Percentiles rank a stretch among this genome's conserved stretches.
phyloP scores from a whole-genome alignment of 2,797 vertebrate species.

The Clamator glandarius region DNA sequence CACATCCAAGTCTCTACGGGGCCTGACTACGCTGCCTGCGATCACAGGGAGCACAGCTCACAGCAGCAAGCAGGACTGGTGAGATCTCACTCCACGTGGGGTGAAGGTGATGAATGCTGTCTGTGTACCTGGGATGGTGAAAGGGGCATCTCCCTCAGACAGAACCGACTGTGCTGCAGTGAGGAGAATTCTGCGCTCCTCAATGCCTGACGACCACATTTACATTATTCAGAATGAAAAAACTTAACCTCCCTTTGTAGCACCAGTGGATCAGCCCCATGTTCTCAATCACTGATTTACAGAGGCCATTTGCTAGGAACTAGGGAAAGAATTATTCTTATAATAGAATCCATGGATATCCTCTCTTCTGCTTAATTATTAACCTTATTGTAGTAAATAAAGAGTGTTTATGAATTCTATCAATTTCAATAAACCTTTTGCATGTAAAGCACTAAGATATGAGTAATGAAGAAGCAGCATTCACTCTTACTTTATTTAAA shows the following conservation, averaged over 20 bases:
- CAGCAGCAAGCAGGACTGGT: accelerated
- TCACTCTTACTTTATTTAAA: slow-evolving; percentile 50
- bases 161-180: neutral
- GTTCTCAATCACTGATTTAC: neutral
- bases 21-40: accelerated
- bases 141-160: too few relatives aligned
- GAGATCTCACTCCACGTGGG: accelerated
- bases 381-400: slow-evolving; percentile 46
- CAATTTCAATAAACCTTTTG: slow-evolving; percentile 22
- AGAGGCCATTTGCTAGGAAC: neutral
- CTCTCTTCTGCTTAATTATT: slow-evolving; percentile 52
- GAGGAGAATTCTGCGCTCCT: neutral
- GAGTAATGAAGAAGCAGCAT: slow-evolving; percentile 20
- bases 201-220: neutral
- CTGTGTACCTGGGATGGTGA: accelerated
- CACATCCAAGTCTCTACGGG: neutral
- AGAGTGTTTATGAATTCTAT: slow-evolving; percentile 37
- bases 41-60: neutral
- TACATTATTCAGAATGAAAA: neutral
- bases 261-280: neutral
- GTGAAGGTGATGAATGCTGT: accelerated
- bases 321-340: neutral
- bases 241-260: neutral
- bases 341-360: neutral
- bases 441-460: slow-evolving; percentile 6